Evolutionary conservation across 2,113 vertebrate species (phyloP).

Genomic region (Thryonomys swinderianus): DNA sequence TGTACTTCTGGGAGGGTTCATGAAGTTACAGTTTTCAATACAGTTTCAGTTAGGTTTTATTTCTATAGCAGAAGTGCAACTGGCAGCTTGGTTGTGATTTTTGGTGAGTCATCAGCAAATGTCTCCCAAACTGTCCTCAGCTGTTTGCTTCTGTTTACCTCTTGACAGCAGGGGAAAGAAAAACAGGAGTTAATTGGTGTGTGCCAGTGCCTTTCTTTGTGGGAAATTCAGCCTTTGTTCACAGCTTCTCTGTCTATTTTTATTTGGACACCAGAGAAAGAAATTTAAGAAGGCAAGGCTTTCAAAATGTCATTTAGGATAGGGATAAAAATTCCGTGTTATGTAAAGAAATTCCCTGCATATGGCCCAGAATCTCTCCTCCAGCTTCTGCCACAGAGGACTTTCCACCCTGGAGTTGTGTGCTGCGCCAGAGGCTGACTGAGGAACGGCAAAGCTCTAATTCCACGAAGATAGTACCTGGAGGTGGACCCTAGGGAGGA

Average conservation of each 20-base stretch:
- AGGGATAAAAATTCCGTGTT: neutral
- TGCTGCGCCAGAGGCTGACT: neutral
- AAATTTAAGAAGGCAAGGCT: neutral
- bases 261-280: conserved; percentile 36
- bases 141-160: conserved; percentile 47
- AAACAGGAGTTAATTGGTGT: neutral
- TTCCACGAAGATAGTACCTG: neutral
- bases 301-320: neutral
- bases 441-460: neutral
- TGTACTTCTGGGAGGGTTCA: neutral
- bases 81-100: conserved; percentile 30
- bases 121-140: neutral
- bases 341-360: neutral
- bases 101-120: conserved; percentile 54
- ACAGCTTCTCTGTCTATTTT: conserved; percentile 36
- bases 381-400: too few species aligned
- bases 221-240: conserved; percentile 16
- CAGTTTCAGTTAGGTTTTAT: conserved; percentile 59
- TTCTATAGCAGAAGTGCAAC: conserved; percentile 36
- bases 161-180: neutral
- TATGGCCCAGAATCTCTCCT: neutral
- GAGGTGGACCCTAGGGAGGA: neutral
- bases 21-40: conserved; percentile 12
- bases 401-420: neutral
- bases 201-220: neutral